Evolutionary conservation across 1,140 invertebrate genomes (phyloP).

Genomic region (Ips typographus): DNA sequence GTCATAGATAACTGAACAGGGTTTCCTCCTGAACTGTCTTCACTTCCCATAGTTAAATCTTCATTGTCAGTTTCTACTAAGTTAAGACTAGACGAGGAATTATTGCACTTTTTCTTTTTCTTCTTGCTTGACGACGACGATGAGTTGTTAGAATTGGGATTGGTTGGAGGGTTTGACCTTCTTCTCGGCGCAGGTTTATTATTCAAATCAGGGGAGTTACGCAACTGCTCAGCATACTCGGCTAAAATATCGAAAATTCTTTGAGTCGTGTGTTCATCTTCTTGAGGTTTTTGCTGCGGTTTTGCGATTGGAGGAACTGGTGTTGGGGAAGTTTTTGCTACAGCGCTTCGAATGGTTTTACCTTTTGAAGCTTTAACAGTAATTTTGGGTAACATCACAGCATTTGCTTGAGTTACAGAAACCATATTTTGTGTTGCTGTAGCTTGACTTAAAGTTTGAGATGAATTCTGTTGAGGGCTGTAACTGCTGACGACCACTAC

Average conservation of each 20-base stretch:
- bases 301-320: slow-evolving; percentile 63
- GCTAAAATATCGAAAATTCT: slow-evolving; percentile 78
- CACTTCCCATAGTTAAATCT: slow-evolving; percentile 69
- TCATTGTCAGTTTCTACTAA: slow-evolving; percentile 57
- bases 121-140: slow-evolving; percentile 59
- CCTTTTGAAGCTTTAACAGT: slow-evolving; percentile 58
- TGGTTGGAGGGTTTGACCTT: slow-evolving; percentile 72
- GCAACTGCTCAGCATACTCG: slow-evolving; percentile 76
- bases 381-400: slow-evolving; percentile 54
- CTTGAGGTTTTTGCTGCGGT: slow-evolving; percentile 73
- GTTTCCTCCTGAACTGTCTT: slow-evolving; percentile 70
- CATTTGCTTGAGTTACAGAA: slow-evolving; percentile 50
- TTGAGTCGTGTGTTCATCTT: slow-evolving; percentile 79
- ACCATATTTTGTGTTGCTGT: slow-evolving; percentile 55
- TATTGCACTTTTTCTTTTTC: slow-evolving; percentile 46
- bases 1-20: slow-evolving; percentile 59
- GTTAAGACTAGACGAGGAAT: not conserved
- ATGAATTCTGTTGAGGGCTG: slow-evolving; percentile 62
- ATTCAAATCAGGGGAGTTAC: slow-evolving; percentile 76
- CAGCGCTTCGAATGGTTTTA: slow-evolving; percentile 47
- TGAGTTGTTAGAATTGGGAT: slow-evolving; percentile 68
- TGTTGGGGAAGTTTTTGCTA: slow-evolving; percentile 41
- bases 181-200: slow-evolving; percentile 77
- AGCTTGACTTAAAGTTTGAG: slow-evolving; percentile 62
- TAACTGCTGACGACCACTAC: slow-evolving; percentile 62